Evolutionary conservation across 1,140 invertebrate species (phyloP), one percentile per base, ranked within the genome.

Genomic region (Trachymyrmex septentrionalis): DNA sequence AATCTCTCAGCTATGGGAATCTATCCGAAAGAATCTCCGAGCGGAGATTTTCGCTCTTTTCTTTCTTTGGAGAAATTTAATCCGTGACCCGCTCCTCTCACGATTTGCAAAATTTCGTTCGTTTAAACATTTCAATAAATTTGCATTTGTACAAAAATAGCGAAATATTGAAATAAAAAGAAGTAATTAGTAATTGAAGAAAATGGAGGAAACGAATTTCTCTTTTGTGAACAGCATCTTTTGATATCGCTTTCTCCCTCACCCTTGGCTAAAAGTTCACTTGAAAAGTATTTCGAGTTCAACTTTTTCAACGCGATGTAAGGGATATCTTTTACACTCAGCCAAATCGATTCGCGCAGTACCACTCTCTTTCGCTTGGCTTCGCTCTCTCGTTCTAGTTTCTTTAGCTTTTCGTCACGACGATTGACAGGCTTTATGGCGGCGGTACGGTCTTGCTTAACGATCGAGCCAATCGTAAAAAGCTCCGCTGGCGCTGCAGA

Each of bases 401-500:
- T 78, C 75, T 80, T 76, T 66, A 63, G 75, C 85, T 78, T 86
- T 84, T 84, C 85, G 73, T 78, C 73, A 80, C 86, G 72, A 86
- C 84, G 87, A 86, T 88, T 86, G 84, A 88, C 87, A 73, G 81
- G 80, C 67, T 87, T 87, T 87, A 86, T 73, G 59, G 67, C 85
- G 59, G 59, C 34, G 38, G 19, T 82, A 76, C 73, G 75, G 57
- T 88, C 73, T 67, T 73, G 59, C 59, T 88, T 89, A 91, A 89
- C 87, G 86, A 87, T 87, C 87, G 59, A 66, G 73, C 86, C 85
- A 86, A 89, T 89, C 88, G 86, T 89, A 89, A 89, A 88, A 87
- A 84, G 72, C 53, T 53, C 63, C 55, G 59, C 57, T 38, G 44
- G 57, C 84, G 63, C 59, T 88, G 88, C 73, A 21, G 55, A 66